A percentile compares a stretch with the other conserved stretches of the same genome.
phyloP scores from a whole-genome alignment of 2,888 invertebrate species.

The Campaea margaritaria region DNA sequence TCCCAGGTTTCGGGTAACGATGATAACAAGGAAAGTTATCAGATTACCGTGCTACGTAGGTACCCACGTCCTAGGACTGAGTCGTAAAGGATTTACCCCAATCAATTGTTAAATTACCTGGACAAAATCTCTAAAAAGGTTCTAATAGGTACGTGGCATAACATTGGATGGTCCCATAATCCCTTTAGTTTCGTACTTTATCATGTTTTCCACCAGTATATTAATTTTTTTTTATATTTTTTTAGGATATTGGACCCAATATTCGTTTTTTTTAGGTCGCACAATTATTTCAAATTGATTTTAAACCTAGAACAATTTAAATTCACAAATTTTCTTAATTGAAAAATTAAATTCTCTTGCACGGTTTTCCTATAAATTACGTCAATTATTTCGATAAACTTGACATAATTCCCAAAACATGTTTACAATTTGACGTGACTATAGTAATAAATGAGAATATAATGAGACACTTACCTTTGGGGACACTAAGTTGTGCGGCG shows the following conservation, averaged over 20 bases:
- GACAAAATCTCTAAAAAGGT: not conserved
- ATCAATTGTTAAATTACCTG: constrained; percentile 31
- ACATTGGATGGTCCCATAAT: too few species aligned
- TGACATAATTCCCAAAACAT: not conserved
- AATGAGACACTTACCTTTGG: constrained; percentile 53
- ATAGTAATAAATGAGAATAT: constrained; percentile 45
- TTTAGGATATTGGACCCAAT: too few species aligned
- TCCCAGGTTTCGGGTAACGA: constrained; percentile 42
- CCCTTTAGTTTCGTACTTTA: too few species aligned
- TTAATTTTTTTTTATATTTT: too few species aligned
- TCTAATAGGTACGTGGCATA: too few species aligned
- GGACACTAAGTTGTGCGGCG: constrained; percentile 45
- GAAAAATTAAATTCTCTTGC: too few species aligned
- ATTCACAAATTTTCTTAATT: too few species aligned
- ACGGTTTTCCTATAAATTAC: too few species aligned
- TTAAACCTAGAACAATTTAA: too few species aligned
- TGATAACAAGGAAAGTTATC: constrained; percentile 62
- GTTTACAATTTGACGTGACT: constrained; percentile 22
- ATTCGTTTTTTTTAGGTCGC: too few species aligned
- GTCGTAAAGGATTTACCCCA: constrained; percentile 36
- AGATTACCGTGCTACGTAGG: constrained; percentile 33
- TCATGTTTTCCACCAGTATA: too few species aligned
- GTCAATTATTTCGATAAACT: not conserved
- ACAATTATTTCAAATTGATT: too few species aligned
- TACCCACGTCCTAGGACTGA: constrained; percentile 16